Conservation (phyloP, 2,888 invertebrate species). For the Tortrix viridana region DNA sequence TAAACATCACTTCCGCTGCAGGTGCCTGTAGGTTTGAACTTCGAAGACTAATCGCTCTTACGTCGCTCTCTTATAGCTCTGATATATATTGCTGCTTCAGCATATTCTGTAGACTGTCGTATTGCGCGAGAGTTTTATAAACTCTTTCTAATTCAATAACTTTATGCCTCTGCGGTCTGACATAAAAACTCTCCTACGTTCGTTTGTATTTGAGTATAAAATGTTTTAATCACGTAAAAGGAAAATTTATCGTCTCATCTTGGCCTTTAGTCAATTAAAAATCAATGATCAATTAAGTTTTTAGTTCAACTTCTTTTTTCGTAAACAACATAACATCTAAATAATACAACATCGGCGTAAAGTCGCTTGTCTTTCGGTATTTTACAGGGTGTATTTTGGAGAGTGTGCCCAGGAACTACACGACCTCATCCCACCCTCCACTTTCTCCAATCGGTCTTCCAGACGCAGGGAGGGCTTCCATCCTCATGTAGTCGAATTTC, state of each 20-base stretch:
- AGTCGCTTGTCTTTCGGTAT: too few relatives aligned
- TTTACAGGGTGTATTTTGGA: too few relatives aligned
- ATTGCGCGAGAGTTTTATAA: constrained; percentile 20
- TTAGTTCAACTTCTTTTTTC: background rate
- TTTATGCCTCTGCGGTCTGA: constrained; percentile 15
- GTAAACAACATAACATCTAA: background rate
- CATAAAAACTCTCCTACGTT: constrained; percentile 7
- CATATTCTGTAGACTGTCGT: constrained; percentile 28
- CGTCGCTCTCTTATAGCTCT: constrained; percentile 29
- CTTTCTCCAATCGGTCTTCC: too few relatives aligned
- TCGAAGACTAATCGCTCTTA: constrained; percentile 23
- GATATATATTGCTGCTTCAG: constrained; percentile 30
- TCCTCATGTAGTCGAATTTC: too few relatives aligned
- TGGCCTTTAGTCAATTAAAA: background rate
- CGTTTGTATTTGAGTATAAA: background rate
- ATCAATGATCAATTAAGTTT: background rate
- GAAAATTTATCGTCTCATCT: too few relatives aligned
- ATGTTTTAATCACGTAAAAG: too few relatives aligned
- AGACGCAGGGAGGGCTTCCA: too few relatives aligned
- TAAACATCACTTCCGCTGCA: constrained; percentile 33
- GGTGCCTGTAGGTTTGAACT: constrained; percentile 17
- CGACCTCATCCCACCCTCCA: too few relatives aligned
- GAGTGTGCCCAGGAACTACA: too few relatives aligned
- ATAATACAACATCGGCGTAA: too few relatives aligned
- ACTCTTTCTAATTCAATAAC: constrained; percentile 32